Conservation (phyloP, 1,140 invertebrate species). For the Drusus annulatus region DNA sequence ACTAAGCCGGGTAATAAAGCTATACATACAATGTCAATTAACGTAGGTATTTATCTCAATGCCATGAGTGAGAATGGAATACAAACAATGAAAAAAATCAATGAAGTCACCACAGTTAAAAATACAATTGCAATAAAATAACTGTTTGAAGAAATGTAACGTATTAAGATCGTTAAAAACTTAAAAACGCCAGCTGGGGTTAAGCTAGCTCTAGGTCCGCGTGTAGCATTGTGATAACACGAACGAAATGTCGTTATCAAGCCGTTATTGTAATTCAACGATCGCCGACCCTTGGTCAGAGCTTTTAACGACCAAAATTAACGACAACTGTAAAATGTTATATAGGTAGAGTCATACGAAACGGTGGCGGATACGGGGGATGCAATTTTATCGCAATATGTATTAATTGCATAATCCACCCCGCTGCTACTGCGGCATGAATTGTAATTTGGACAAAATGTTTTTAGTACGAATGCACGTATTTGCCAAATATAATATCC, state of each 20-base stretch:
- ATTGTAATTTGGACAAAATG: background rate
- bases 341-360: background rate
- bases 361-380: background rate
- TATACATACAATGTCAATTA: no score
- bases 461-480: background rate
- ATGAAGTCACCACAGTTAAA: no score
- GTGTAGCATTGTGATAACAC: slow-evolving; percentile 5
- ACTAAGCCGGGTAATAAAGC: no score
- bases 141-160: background rate
- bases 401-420: slow-evolving; percentile 20
- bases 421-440: background rate
- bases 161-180: background rate
- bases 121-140: background rate
- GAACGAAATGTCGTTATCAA: background rate
- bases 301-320: slow-evolving; percentile 8
- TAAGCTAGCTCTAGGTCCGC: background rate
- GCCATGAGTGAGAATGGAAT: no score
- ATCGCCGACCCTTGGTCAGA: background rate
- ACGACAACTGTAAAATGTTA: background rate
- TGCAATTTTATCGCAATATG: background rate
- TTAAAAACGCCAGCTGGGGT: no score
- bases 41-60: no score
- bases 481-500: no score
- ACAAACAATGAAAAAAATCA: no score
- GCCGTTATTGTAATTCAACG: background rate